These are phyloP conservation scores for Heterochromis multidens DNA, from an alignment of 2,113 vertebrate genomes.

Conservation along the genomic window DNA sequence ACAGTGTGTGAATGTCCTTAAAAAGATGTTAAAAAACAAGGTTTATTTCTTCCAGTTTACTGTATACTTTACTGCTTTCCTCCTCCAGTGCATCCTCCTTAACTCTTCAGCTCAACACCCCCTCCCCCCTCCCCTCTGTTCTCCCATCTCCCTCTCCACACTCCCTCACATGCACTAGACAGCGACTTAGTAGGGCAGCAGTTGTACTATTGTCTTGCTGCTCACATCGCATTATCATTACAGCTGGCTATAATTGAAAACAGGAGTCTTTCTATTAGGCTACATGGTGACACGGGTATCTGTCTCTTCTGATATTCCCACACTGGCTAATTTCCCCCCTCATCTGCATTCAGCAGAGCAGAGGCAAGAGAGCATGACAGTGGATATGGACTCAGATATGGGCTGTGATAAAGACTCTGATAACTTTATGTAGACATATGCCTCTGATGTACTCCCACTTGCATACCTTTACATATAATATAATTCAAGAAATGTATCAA, in stretches of 20 bases:
- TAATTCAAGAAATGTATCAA: neutral
- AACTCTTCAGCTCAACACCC: conserved; percentile 2
- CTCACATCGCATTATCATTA: conserved; percentile 79
- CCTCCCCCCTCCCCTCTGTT: conserved; percentile 21
- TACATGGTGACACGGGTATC: conserved; percentile 82
- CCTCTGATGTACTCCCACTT: neutral
- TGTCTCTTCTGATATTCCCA: conserved; percentile 83
- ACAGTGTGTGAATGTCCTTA: conserved; percentile 51
- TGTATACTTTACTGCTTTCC: conserved; percentile 66
- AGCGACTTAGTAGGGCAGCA: conserved; percentile 35
- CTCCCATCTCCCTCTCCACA: neutral
- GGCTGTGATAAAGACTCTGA: neutral
- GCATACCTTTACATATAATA: neutral
- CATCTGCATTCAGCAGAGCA: conserved; percentile 63
- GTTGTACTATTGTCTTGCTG: conserved; percentile 63
- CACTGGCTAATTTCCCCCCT: conserved; percentile 74
- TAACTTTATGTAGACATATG: neutral
- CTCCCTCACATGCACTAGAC: neutral
- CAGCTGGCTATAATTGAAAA: conserved; percentile 82
- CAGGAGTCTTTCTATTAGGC: conserved; percentile 81
- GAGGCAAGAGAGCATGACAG: conserved; percentile 29
- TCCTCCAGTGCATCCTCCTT: neutral
- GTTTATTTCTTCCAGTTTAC: conserved; percentile 19
- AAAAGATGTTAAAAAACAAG: conserved; percentile 55
- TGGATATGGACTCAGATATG: conserved; percentile 9